Base-by-base conservation (phyloP, 2,888 invertebrate species). In the Chydorus sphaericus region DNA sequence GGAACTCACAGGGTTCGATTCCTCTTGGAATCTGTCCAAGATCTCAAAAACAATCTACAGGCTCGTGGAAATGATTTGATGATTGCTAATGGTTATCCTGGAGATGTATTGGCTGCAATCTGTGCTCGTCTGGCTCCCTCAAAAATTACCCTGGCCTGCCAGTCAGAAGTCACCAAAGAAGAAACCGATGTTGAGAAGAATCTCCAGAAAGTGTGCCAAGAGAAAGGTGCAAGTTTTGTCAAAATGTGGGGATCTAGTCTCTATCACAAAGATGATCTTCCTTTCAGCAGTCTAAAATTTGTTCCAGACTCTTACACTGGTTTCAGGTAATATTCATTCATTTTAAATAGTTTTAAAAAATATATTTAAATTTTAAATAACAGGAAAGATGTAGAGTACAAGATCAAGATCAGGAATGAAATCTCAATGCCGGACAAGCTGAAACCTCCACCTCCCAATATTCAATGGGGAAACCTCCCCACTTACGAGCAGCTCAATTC, bases 101-200 rank as follows among this genome's bases (percentile, higher is more conserved):
- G 63, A n/a, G 62, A 63, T 29, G 60, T 67, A 6, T 60, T 70
- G 11, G 29, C 58, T 1, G 60, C 62, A 5, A 59, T 69, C 5
- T 61, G 68, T 48, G 59, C 65, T 63, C 65, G 66, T 58, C 68
- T 68, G 66, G 63, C 63, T 20, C 64, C 67, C 23, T 28, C 16
- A 14, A 54, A 54, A 49, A 20, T 57, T 11, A 58, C 57, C 6
- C 38, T 62, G 4, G 59, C 60, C 16, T 60, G 52, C 37, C 62
- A 62, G 38, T 23, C 57, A 31, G 62, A 62, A 59, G 60, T 59
- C 16, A 62, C 62, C 2, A 61, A 60, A 44, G 62, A 62, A 53
- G 62, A 62, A 57, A 58, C 56, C 18, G 60, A 60, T 28, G 60
- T 62, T 1, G 62, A 62, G 57, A 51, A 31, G 1, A 48, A 38